Percentiles rank a stretch among this genome's conserved stretches.
Evolutionary conservation across 2,113 vertebrate species (phyloP).

Genomic region (Mohoua ochrocephala): DNA sequence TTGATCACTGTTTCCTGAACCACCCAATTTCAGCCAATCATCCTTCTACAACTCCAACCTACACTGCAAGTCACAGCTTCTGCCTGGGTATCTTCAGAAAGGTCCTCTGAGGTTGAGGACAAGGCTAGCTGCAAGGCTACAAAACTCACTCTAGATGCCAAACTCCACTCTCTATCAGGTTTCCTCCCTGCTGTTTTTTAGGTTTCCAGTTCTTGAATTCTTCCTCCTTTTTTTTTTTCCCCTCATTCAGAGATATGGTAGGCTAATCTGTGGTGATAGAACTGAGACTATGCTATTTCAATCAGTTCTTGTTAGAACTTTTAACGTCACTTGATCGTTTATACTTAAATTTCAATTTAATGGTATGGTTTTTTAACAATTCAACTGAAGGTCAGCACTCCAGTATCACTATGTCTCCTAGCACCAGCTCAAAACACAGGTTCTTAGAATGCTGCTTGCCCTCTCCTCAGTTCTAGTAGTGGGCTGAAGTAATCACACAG

Average conservation of each 20-base stretch:
- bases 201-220: background rate
- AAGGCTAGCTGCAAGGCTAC: background rate
- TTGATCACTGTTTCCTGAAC: background rate
- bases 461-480: background rate
- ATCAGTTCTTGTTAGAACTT: background rate
- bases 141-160: background rate
- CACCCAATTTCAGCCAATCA: background rate
- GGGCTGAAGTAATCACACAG: background rate
- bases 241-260: background rate
- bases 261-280: accelerated
- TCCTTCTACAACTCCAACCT: background rate
- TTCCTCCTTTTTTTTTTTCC: background rate
- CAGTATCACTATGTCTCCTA: background rate
- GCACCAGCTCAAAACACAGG: background rate
- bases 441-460: background rate
- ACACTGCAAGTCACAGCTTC: background rate
- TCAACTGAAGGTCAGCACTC: background rate
- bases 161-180: background rate
- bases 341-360: background rate
- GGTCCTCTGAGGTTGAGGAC: background rate
- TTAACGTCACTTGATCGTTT: background rate
- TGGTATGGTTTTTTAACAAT: background rate
- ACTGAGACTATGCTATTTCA: background rate
- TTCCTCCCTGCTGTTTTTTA: background rate
- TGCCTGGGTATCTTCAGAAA: background rate